Base-by-base conservation (phyloP, 2,888 invertebrate genomes). In the Noctua fimbriata region DNA sequence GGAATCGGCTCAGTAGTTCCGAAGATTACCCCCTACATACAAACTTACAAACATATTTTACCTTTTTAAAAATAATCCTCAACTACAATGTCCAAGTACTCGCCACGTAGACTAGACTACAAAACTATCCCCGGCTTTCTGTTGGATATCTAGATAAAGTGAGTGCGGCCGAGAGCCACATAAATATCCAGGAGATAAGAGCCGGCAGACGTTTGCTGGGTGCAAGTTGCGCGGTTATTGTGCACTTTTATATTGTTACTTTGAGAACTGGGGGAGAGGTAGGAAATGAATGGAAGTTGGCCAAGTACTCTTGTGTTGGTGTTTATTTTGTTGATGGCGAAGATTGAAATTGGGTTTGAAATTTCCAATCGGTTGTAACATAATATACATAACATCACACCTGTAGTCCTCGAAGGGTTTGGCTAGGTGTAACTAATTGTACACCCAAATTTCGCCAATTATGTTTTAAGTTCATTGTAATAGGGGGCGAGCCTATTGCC, bases 111-210 rank as follows among this genome's bases (percentile, higher is more conserved):
- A 69, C 47, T 76, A 18, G 55, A 60, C 71, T 63, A 66, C 69
- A 81, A 69, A 79, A 87, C 78, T 82, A 55, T 36, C 58, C 58
- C 60, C 67, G 71, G 71, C 76, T 87, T 82, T 81, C 70, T 70
- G 18, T 63, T 74, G 24, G 69, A 69, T 84, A 77, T 81, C 71
- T 79, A 78, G 77, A 83, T 82, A 84, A 82, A 81, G 78, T 73
- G 66, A 76, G 66, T 47, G 85, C 47, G 74, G 80, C 58, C n/a
- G 69, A 44, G 72, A 83, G 76, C 72, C 75, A 73, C 77, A 85
- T 88, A 84, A 89, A 88, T 89, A 88, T 79, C 78, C n/a, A 75
- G 36, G n/a, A 70, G 82, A 84, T 85, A 88, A 81, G 66, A 84
- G 70, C 65, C 47, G 32, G 24, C 75, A 83, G 82, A 78, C 69